These are phyloP conservation scores for Pipa parva DNA, from an alignment of 2,113 vertebrate genomes.

Conservation along the genomic window DNA sequence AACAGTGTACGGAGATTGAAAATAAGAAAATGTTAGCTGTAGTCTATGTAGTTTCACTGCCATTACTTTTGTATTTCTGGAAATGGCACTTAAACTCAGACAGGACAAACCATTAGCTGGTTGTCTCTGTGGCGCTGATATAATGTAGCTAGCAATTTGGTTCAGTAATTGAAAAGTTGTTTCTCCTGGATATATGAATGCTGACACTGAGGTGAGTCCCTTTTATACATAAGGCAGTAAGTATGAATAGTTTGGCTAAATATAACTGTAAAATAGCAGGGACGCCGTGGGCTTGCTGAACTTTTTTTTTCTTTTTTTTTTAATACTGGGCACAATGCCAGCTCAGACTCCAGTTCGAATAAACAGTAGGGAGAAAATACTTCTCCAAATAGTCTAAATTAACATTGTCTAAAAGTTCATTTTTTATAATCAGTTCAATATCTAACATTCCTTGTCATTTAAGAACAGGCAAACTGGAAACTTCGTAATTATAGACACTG, in stretches of 20 bases:
- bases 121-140: not conserved
- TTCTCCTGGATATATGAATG: not conserved
- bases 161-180: not conserved
- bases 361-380: too few relatives aligned
- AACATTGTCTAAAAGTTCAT: not conserved
- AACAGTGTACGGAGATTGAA: too few relatives aligned
- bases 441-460: constrained; percentile 1
- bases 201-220: not conserved
- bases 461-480: not conserved
- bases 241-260: constrained; percentile 5
- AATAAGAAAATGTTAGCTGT: not conserved
- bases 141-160: not conserved
- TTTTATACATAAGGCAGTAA: not conserved
- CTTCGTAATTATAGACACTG: not conserved
- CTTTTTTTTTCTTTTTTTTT: too few relatives aligned
- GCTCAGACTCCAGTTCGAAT: not conserved
- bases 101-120: not conserved
- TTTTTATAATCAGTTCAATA: constrained; percentile 14
- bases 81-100: not conserved
- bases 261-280: not conserved
- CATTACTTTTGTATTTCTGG: not conserved
- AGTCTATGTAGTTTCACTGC: not conserved
- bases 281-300: not conserved
- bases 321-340: not conserved
- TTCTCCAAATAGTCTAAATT: not conserved